Base-by-base conservation (phyloP, 1,140 invertebrate genomes). In the Phthorimaea operculella region DNA sequence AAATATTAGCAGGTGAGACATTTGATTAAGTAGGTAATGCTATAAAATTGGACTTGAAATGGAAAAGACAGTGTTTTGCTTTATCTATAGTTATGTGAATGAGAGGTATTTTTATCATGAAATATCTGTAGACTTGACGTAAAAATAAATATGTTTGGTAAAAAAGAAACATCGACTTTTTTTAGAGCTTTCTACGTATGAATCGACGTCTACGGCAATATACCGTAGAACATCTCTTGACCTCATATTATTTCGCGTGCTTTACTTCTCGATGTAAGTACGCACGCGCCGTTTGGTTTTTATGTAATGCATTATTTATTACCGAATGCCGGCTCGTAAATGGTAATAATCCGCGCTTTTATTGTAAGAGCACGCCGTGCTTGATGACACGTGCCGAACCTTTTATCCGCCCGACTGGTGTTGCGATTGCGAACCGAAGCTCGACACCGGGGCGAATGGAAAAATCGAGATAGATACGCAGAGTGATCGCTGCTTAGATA, bases 301-400 rank as follows among this genome's bases (percentile, higher is more conserved):
- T 39, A n/a, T 39, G n/a, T 39, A 39, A 39, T 39, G 36, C n/a
- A 39, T 39, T 39, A 39, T 39, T 39, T 39, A 39, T 39, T n/a
- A 39, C 36, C n/a, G 36, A 10, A 39, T 39, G 36, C 36, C 10
- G n/a, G 36, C 36, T 39, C 36, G 36, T 39, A 39, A 39, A 39
- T 39, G 36, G 36, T 39, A 39, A 39, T 39, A 39, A n/a, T 39
- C 36, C n/a, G n/a, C 36, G 36, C 36, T 39, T 39, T 39, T 39
- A 39, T 39, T 39, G 36, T 39, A n/a, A 39, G 36, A 39, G 36
- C 36, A 39, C 36, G n/a, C 10, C 36, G 21, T 39, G 36, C n/a
- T 39, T 39, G 36, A 39, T 39, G 36, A n/a, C 36, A 39, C 36
- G 36, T 39, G n/a, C 36, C 10, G 10, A 39, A 39, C 10, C 36